These are phyloP conservation scores for Sebastes minor DNA, from an alignment of 2,797 vertebrate species.

Conservation along the genomic window DNA sequence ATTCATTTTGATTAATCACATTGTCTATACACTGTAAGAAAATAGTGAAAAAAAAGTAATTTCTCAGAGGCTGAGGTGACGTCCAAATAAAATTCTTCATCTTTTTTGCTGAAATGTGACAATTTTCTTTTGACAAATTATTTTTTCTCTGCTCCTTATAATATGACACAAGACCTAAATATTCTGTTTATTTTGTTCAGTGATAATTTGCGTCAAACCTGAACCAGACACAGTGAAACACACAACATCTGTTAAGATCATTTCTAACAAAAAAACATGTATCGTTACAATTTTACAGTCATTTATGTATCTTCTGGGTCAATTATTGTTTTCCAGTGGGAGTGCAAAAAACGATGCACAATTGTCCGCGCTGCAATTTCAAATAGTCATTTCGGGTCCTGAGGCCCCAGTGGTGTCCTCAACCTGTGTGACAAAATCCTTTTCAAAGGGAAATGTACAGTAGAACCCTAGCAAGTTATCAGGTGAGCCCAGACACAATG, in stretches of 20 bases:
- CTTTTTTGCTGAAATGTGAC: neutral
- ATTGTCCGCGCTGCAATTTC: slow-evolving; percentile 66
- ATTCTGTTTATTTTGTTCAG: neutral
- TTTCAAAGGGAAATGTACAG: slow-evolving; percentile 77
- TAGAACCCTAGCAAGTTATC: slow-evolving; percentile 77
- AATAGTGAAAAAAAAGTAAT: neutral
- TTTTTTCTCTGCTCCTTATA: neutral
- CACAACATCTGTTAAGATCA: neutral
- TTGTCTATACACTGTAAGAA: neutral
- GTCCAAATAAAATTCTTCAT: neutral
- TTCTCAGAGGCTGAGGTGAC: neutral
- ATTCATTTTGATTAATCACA: neutral
- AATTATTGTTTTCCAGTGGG: slow-evolving; percentile 56
- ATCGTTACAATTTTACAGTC: slow-evolving; percentile 30
- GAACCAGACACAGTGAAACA: neutral
- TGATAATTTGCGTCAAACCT: neutral
- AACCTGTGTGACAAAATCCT: slow-evolving; percentile 69
- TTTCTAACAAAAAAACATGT: slow-evolving; percentile 22
- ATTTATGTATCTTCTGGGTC: slow-evolving; percentile 42
- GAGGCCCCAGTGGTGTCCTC: slow-evolving; percentile 70
- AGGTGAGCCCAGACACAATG: slow-evolving; percentile 76
- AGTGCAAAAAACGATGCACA: slow-evolving; percentile 32
- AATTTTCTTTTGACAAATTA: neutral
- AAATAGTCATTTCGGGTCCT: slow-evolving; percentile 75
- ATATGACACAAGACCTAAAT: neutral